Conservation (phyloP, 2,888 invertebrate genomes). For the Sesamia inferens region DNA sequence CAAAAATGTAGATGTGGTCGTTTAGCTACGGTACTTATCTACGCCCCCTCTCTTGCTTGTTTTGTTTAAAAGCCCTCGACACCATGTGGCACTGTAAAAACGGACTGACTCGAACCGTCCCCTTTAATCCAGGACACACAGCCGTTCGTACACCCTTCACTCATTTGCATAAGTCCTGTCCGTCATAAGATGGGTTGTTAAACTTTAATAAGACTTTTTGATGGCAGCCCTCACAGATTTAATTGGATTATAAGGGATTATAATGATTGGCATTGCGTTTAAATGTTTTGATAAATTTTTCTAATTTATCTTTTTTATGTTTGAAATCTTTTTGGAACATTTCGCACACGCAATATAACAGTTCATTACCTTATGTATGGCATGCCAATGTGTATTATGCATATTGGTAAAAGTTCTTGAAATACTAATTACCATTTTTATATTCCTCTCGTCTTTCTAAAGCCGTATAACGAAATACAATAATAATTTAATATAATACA, state of each 20-base stretch:
- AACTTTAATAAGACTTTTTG: slow-evolving; percentile 83
- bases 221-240: slow-evolving; percentile 78
- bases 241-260: slow-evolving; percentile 75
- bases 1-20: slow-evolving; percentile 65
- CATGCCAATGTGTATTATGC: not conserved
- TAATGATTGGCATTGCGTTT: slow-evolving; percentile 66
- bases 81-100: slow-evolving; percentile 87
- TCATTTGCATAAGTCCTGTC: slow-evolving; percentile 88
- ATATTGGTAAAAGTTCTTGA: not conserved
- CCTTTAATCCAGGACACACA: slow-evolving; percentile 81
- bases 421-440: not conserved
- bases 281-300: slow-evolving; percentile 52
- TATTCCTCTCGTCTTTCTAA: not conserved
- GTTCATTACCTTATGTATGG: not conserved
- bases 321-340: not conserved
- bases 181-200: slow-evolving; percentile 84
- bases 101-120: slow-evolving; percentile 77
- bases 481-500: not conserved
- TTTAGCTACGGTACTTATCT: slow-evolving; percentile 68
- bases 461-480: not conserved
- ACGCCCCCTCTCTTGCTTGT: slow-evolving; percentile 70
- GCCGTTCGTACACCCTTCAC: slow-evolving; percentile 80
- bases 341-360: not conserved
- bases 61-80: slow-evolving; percentile 77
- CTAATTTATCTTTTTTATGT: slow-evolving; percentile 4